Conservation (phyloP, 2,113 vertebrate species). For the Ammodramus savannarum region DNA sequence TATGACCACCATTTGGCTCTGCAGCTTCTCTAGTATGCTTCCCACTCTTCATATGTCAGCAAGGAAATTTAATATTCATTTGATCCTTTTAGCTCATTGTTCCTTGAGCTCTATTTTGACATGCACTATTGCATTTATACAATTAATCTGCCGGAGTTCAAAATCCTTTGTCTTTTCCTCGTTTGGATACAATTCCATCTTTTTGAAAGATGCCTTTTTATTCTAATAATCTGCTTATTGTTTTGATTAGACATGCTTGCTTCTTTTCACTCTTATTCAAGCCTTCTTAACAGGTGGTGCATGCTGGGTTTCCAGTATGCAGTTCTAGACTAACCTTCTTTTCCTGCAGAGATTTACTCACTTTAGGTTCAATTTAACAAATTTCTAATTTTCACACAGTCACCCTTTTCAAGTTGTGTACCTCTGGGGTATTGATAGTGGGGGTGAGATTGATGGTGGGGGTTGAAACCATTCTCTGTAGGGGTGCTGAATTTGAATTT, state of each 20-base stretch:
- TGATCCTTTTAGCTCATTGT: constrained; percentile 14
- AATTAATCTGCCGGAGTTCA: not conserved
- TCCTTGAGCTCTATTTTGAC: not conserved
- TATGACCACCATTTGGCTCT: not conserved
- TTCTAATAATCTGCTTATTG: not conserved
- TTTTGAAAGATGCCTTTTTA: not conserved
- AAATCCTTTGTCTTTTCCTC: not conserved
- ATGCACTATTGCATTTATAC: not conserved
- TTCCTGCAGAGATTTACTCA: not conserved
- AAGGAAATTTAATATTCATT: constrained; percentile 1
- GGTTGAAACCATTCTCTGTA: not conserved
- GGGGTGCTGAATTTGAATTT: not conserved
- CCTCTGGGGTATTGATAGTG: not conserved
- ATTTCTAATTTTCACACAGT: not conserved
- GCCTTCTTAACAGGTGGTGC: not conserved
- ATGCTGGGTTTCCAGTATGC: not conserved
- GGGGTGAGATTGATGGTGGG: not conserved
- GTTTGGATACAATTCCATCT: not conserved
- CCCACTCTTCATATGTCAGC: not conserved
- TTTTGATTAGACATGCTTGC: not conserved
- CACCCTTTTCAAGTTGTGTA: not conserved
- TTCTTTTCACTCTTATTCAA: not conserved
- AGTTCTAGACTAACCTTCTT: not conserved
- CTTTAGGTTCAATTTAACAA: not conserved
- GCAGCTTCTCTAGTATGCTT: not conserved